Base-by-base conservation (phyloP, 2,113 vertebrate genomes). In the Pogona vitticeps region DNA sequence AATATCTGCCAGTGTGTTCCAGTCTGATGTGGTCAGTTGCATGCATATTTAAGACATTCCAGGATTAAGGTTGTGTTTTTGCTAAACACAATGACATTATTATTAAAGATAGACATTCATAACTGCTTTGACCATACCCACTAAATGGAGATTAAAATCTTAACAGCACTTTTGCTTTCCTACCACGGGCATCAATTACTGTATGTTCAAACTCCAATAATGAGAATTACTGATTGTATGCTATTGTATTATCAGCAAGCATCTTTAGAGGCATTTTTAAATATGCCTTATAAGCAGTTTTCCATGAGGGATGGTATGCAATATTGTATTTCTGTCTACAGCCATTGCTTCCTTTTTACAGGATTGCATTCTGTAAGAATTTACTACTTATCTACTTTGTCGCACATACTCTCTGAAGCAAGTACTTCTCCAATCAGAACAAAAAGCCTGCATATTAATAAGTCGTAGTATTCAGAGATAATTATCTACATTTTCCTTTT, bases 161-260 rank as follows among this genome's bases (percentile, higher is more conserved):
- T 21, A 89, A 85, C 26, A 93, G 81, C 42, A 89, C 10, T 23
- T 93, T 90, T 90, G 87, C 90, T 90, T 40, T 94, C 91, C 85
- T 82, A 93, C 94, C 96, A 96, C 96, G 95, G 96, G 95, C 95
- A 94, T 68, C 91, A 86, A 38, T 91, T 86, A n/a, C n/a, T n/a
- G n/a, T n/a, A 91, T 91, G 91, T 92, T 92, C 90, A 94, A 31
- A 91, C 18, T 67, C 40, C 1, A 76, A 65, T n/a, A 59, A 18
- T 33, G 31, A 21, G 20, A 59, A 42, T 36, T 23, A 38, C n/a
- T 70, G 40, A n/a, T 73, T 77, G 26, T 67, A 67, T 28, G 26
- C 28, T 5, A 6, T 13, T 28, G 12, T 3, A 68, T 68, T 68
- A 68, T 38, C 23, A 86, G 59, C 31, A 67, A 87, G n/a, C 26